Percentiles rank a stretch among this genome's conserved stretches.
These are phyloP conservation scores for Sarcophaga rosellei DNA, from an alignment of 2,888 invertebrate genomes.

Conservation along the genomic window DNA sequence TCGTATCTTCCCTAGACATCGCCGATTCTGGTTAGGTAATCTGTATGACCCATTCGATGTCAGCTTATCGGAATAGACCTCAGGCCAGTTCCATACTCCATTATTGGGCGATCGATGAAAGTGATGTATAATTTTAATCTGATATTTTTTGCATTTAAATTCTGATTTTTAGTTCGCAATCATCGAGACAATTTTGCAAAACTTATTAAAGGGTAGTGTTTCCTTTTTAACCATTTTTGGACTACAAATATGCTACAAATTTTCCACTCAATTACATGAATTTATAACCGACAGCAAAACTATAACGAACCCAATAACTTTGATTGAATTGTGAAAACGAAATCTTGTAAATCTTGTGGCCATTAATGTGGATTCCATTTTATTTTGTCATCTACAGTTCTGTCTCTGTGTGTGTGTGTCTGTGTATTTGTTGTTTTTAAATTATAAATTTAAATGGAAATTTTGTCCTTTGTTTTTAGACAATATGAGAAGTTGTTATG, in stretches of 20 bases:
- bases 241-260: not conserved
- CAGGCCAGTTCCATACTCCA: no score
- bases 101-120: no score
- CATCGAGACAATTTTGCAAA: no score
- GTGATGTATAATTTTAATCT: no score
- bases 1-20: no score
- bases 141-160: no score
- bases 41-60: no score
- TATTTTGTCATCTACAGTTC: not conserved
- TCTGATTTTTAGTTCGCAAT: no score
- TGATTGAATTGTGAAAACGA: not conserved
- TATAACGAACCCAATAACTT: not conserved
- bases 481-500: not conserved
- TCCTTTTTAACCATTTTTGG: constrained; percentile 36
- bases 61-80: no score
- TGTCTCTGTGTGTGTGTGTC: not conserved
- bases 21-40: no score
- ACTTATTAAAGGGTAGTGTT: no score
- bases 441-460: not conserved
- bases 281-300: not conserved
- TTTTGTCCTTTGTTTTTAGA: not conserved
- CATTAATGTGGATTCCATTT: not conserved
- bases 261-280: not conserved
- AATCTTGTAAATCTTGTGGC: not conserved
- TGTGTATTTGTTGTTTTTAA: constrained; percentile 7